Conservation (phyloP, 2,888 invertebrate genomes). For the Galerucella nymphaeae region DNA sequence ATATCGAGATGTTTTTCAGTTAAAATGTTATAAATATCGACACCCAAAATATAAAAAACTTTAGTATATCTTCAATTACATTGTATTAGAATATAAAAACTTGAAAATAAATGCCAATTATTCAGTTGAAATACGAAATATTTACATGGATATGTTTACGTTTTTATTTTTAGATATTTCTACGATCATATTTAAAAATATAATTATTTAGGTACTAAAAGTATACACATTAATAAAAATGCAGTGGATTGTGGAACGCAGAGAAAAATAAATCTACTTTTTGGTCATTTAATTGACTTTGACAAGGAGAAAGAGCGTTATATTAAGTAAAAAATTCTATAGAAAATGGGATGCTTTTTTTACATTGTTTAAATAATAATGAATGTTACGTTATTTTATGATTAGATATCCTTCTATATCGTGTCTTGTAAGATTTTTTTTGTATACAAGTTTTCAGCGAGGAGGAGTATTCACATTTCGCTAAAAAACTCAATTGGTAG, state of each 20-base stretch:
- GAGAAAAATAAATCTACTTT: background rate
- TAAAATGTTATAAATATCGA: background rate
- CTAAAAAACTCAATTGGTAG: too few relatives aligned
- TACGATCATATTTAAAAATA: background rate
- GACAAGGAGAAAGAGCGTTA: background rate
- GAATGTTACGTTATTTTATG: too few relatives aligned
- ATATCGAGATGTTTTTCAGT: background rate
- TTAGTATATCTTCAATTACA: background rate
- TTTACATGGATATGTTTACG: conserved; percentile 4
- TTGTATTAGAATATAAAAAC: background rate
- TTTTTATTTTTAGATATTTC: conserved; percentile 2
- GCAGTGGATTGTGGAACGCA: background rate
- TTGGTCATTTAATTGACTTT: background rate
- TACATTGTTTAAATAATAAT: too few relatives aligned
- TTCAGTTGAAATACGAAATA: background rate
- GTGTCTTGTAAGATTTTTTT: too few relatives aligned
- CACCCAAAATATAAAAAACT: background rate
- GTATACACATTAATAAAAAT: background rate
- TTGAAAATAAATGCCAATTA: background rate
- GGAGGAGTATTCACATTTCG: too few relatives aligned
- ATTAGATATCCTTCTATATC: too few relatives aligned
- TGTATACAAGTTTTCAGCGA: too few relatives aligned
- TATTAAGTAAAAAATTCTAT: too few relatives aligned
- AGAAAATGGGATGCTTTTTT: background rate
- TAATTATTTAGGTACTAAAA: background rate